Percentiles rank a stretch among this genome's conserved stretches.
Conservation (phyloP, 2,797 vertebrate species). For the Macropodus opercularis region DNA sequence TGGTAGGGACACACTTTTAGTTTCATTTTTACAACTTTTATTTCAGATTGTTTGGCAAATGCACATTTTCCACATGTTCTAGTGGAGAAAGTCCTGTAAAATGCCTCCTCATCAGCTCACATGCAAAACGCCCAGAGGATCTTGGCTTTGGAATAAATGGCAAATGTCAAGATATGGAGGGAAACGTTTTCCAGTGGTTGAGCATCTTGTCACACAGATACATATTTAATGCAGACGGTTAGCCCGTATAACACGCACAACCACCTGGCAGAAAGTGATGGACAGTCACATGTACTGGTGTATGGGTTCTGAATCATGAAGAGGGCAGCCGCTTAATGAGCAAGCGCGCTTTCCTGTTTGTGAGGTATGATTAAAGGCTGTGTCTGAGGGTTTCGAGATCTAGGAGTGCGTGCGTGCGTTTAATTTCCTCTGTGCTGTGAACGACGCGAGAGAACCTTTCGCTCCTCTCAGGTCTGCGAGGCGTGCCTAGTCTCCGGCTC, state of each 20-base stretch:
- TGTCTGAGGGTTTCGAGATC: conserved; percentile 54
- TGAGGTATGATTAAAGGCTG: conserved; percentile 34
- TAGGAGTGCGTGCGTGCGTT: conserved; percentile 29
- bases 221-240: conserved; percentile 11
- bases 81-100: not conserved
- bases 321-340: conserved; percentile 39
- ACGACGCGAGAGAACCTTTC: conserved; percentile 75
- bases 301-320: conserved; percentile 56
- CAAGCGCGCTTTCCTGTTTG: conserved; percentile 21
- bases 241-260: conserved; percentile 15
- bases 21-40: not conserved
- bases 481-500: conserved; percentile 72
- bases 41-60: no score
- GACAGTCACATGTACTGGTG: conserved; percentile 36
- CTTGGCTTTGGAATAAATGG: conserved; percentile 35
- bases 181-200: conserved; percentile 21
- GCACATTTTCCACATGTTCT: not conserved
- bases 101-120: conserved; percentile 29
- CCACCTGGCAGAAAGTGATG: conserved; percentile 59
- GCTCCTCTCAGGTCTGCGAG: conserved; percentile 73
- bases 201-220: conserved; percentile 19
- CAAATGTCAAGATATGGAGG: conserved; percentile 49
- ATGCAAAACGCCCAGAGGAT: conserved; percentile 22
- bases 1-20: conserved; percentile 74
- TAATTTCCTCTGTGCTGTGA: conserved; percentile 44